Base-by-base conservation (phyloP, 2,113 vertebrate species). In the Alaudala cheleensis region DNA sequence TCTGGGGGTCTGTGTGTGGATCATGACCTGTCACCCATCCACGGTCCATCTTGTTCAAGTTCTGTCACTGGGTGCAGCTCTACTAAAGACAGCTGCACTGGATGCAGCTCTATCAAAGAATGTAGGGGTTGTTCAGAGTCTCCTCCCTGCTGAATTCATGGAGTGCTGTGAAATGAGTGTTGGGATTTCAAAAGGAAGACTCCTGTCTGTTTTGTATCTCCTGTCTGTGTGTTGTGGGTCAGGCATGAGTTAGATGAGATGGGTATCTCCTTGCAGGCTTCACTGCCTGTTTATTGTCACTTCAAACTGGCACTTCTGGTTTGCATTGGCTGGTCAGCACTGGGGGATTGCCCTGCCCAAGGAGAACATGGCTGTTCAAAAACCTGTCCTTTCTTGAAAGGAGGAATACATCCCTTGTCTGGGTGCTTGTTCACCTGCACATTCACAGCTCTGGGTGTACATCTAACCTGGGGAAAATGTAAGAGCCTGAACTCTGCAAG, bases 11-110 rank as follows among this genome's bases (percentile, higher is more conserved):
- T 42, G 37, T 34, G 21, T 0, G 11, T 58, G 51, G 34, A 12
- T 49, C 21, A 19, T 69, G 69, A 78, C 26, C n/a, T 0, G 0
- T 51, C 51, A 25, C 45, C 26, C 62, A n/a, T 8, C 57, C 2
- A 3, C 54, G 42, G 39, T 29, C 53, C n/a, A 9, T 74, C 56
- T 94, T 33, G 2, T 70, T 70, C 44, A 56, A 62, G 31, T 24
- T 18, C 42, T 29, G 47, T 44, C 39, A n/a, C 44, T 74, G 37
- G 26, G 39, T 61, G 20, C 45, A 77, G 45, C 57, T 33, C 28
- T 33, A 10, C 28, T 50, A 20, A 39, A 33, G 28, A 31, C 28
- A 76, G 28, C 44, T 49, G 44, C 42, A 58, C 42, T 58, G 54
- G 54, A 78, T 16, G 8, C 50, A n/a, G 14, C 57, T 58, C 21